A percentile compares a stretch with the other conserved stretches of the same genome.
phyloP scores from a whole-genome alignment of 2,797 vertebrate genomes.

The Melanotaenia trifasciata region DNA sequence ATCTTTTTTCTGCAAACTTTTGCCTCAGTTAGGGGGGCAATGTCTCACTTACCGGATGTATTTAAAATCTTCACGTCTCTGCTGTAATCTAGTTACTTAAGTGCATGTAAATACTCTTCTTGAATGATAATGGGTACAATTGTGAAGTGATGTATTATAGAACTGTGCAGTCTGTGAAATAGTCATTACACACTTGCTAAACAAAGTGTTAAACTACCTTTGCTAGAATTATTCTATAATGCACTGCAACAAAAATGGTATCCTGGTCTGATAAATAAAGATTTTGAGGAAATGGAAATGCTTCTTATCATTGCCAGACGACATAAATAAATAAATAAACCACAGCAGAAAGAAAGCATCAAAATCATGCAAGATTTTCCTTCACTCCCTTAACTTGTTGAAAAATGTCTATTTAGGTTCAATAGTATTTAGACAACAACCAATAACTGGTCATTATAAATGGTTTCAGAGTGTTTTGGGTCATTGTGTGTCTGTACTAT shows the following conservation, averaged over 20 bases:
- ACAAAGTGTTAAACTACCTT: not conserved
- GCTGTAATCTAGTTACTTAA: not conserved
- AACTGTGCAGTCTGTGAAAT: conserved; percentile 7
- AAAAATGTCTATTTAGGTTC: too few relatives aligned
- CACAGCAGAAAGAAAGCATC: too few relatives aligned
- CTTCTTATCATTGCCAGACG: too few relatives aligned
- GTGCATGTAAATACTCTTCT: not conserved
- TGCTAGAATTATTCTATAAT: not conserved
- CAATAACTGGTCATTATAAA: too few relatives aligned
- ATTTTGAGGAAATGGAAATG: too few relatives aligned
- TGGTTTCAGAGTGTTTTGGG: too few relatives aligned
- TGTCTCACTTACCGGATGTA: not conserved
- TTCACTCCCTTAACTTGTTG: too few relatives aligned
- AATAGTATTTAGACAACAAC: too few relatives aligned
- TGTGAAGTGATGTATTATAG: not conserved
- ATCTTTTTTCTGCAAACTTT: not conserved
- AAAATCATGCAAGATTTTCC: too few relatives aligned
- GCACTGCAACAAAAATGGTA: not conserved
- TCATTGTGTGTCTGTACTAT: too few relatives aligned
- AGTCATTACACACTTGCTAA: not conserved
- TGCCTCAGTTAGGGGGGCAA: not conserved
- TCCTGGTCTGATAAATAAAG: not conserved
- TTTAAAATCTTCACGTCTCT: not conserved
- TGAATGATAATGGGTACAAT: not conserved
- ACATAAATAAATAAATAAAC: too few relatives aligned